Evolutionary conservation across 2,113 vertebrate species (phyloP), one percentile per base, ranked within the genome.

Genomic region (Brachyistius frenatus): DNA sequence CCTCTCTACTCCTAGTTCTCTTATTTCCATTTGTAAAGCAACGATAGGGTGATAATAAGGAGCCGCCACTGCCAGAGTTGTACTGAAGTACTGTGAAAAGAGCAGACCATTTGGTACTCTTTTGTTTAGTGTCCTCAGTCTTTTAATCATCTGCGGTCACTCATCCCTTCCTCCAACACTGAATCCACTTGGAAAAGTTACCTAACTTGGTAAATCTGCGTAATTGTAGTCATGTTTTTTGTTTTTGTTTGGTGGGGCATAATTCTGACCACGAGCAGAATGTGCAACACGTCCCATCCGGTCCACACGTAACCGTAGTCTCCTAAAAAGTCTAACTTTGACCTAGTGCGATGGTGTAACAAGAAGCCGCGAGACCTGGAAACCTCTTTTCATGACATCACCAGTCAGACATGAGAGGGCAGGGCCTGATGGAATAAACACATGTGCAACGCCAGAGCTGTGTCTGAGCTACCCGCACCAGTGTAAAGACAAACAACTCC

Each of bases 311-410:
- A 36, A 35, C 54, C 30, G 10, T 16, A 55, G 55, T 44, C 31
- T 81, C 39, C 41, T 41, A 46, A 33, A 32, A 66, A 16, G 41
- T 52, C 73, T 57, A 50, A 74, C 70, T 83, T 61, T 72, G 37
- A 82, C 78, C 58, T 4, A 37, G 65, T 35, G 36, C 1, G 9
- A 36, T 52, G 63, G 69, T 56, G 56, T 49, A 83, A 66, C 10
- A 66, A 78, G 66, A 87, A 66, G 61, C 73, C 58, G 36, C 13
- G 47, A 63, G 84, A 71, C 61, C 50, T 35, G 6, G 75, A 81
- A 81, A 63, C 61, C 55, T 86, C 78, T 84, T 83, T 78, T 88
- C 16, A 83, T 89, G 87, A 92, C 86, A 86, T 92, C 90, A 91
- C 63, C 79, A 14, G 73, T 88, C 15, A 91, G 66, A 87, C 66